Evolutionary conservation across 2,113 vertebrate species (phyloP), one percentile per base, ranked within the genome.

Genomic region (Scomber colias): DNA sequence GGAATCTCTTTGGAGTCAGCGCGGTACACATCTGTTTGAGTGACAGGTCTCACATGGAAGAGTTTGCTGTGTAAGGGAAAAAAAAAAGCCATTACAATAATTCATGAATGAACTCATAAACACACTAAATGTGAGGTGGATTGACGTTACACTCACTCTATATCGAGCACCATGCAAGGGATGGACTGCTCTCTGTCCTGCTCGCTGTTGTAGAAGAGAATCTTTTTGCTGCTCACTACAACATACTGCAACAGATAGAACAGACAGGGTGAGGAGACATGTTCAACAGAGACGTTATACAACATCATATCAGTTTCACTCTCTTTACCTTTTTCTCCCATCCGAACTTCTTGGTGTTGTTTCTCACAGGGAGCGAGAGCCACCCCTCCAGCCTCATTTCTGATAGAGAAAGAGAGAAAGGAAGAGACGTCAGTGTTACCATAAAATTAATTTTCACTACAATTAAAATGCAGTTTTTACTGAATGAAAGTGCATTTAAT

Each of bases 191-290:
- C 98, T 92, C 97, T 97, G 93, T 99, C 98, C 86, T 97, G 97
- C 79, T 99, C 98, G 0, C 95, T 99, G 94, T 98, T 98, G 90
- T 99, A 99, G 95, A 99, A 99, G 60, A 99, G 95, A 84, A 99
- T 98, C 95, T 99, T 99, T 96, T 98, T 99, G 94, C 98, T 99
- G 96, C 98, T 99, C 69, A 99, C 98, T 31, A 99, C 96, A 27
- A 98, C 97, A 61, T 98, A 99, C 98, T 99, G 5, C 16, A 76
- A 50, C 4, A 35, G 64, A 81, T 19, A 75, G 13, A 51, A 46
- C 35, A 61, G 51, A 73, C 0, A 0, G 6, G 1, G 19, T 77
- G 2, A 45, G 70, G 14, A 6, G n/a, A 62, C 6, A 24, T 6
- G 9, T 46, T 30, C 2, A 14, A 24, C 4, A 8, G 9, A 50